These are phyloP conservation scores for Haliclystus octoradiatus DNA, from an alignment of 30 jellyfish, hydroid and myxozoan genomes.

Conservation along the genomic window DNA sequence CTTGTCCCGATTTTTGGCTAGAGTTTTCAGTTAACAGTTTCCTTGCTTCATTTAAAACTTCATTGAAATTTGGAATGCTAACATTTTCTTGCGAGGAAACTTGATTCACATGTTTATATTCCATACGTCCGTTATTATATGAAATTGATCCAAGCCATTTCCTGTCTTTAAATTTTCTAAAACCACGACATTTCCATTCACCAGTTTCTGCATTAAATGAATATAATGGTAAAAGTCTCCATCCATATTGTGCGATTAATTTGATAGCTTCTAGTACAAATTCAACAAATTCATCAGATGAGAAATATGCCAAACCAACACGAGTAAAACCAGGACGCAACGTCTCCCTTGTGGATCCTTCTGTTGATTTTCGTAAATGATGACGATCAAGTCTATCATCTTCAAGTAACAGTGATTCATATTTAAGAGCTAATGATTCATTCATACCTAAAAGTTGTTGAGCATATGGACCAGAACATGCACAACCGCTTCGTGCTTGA, in stretches of 20 bases:
- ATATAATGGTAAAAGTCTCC: constrained; percentile 85
- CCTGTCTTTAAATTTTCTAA: constrained; percentile 58
- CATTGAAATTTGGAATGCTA: too few species aligned
- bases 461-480: constrained; percentile 97
- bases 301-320: constrained; percentile 63
- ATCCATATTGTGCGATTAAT: constrained; percentile 68
- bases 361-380: constrained; percentile 75
- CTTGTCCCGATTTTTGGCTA: too few species aligned
- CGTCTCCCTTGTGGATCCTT: constrained; percentile 62
- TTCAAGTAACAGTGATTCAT: constrained; percentile 57
- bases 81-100: too few species aligned
- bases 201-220: constrained; percentile 76
- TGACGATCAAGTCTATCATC: constrained; percentile 77
- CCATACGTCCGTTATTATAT: constrained; percentile 30
- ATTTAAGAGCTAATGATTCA: constrained; percentile 57
- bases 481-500: constrained; percentile 92
- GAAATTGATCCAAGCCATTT: constrained; percentile 73
- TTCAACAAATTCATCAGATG: constrained; percentile 38
- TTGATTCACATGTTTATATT: too few species aligned
- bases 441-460: constrained; percentile 82
- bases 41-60: too few species aligned
- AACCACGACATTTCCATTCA: constrained; percentile 69
- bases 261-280: constrained; percentile 56
- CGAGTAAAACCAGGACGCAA: constrained; percentile 88
- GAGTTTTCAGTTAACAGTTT: too few species aligned